Base-by-base conservation (phyloP, 2,797 vertebrate species). In the Hyperoplus immaculatus region DNA sequence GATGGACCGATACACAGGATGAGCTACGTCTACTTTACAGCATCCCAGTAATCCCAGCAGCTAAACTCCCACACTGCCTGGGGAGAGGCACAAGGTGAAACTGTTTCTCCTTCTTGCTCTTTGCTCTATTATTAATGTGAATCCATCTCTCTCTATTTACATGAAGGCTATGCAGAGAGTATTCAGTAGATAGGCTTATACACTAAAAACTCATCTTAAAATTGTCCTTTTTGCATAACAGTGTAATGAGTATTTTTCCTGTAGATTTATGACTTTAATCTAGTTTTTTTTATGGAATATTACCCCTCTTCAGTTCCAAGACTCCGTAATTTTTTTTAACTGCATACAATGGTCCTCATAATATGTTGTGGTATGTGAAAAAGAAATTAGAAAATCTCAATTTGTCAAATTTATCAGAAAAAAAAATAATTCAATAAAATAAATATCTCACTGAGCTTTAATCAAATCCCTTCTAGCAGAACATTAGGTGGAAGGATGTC, bases 1-100 rank as follows among this genome's bases (percentile, higher is more conserved):
- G 83, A 90, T 87, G 76, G 75, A 71, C 70, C 42, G 89, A 88
- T 84, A 83, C 16, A 67, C 83, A 70, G 74, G 78, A 84, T 84
- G 70, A 84, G 77, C 77, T 39, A 36, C 9, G 55, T 72, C 85
- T 86, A 51, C n/a, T 11, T 67, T 75, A 62, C 77, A 70, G 70
- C 63, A 29, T 71, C 80, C 72, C 82, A 65, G 29, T 91, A 85
- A 91, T 88, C 86, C 73, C 71, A 5, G 80, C 58, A 64, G 78
- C 81, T 85, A 62, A 81, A 57, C 21, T 36, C 2, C 2, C 29
- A 29, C 29, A 18, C 57, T 21, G 71, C 64, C 75, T 11, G 18
- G 72, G 82, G 82, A 82, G 69, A 55, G 57, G 1, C 60, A 49
- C 72, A 69, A 72, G 82, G 83, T 77, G 70, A 82, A 49, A 56